Base-by-base conservation (phyloP, 2,888 invertebrate genomes). In the Desoria tigrina region DNA sequence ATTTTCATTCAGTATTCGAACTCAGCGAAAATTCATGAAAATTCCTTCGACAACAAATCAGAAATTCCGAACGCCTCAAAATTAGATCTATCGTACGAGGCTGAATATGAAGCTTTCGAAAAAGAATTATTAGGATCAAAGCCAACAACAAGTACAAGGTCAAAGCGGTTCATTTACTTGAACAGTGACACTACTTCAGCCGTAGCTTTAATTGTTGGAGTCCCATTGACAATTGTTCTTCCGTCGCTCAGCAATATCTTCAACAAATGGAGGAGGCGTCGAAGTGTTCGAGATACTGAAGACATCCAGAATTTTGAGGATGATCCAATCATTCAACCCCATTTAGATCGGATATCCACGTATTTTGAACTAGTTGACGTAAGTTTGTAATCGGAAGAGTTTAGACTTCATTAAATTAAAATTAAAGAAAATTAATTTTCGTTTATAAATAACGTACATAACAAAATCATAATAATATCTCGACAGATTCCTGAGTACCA, bases 311-410 rank as follows among this genome's bases (percentile, higher is more conserved):
- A 9, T 7, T 50, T 50, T 16, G 61, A 60, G 49, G 75, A 74
- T n/a, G 51, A 65, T 49, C 57, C 66, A 6, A 23, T 60, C 2
- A 63, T 65, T 2, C 71, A 74, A 49, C 64, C 67, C 3, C 69
- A 74, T 55, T 61, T 75, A 60, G 71, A 75, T 24, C 68, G 69
- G 63, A 65, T 76, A 39, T 62, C 66, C 2, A 68, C 62, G 1
- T 76, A 76, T 61, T 76, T 76, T 61, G 68, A 75, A 23, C 66
- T 73, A 11, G 63, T 76, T 1, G 72, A 76, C 58, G 76, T 75
- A 62, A 60, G 55, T 26, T 27, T 32, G 32, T 32, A 32, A 32
- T 32, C 4, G n/a, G n/a, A n/a, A n/a, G n/a, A n/a, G n/a, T n/a
- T n/a, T n/a, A n/a, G n/a, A n/a, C n/a, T n/a, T n/a, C n/a, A n/a